Evolutionary conservation across 2,113 vertebrate genomes (phyloP).

Genomic region (Morone saxatilis): DNA sequence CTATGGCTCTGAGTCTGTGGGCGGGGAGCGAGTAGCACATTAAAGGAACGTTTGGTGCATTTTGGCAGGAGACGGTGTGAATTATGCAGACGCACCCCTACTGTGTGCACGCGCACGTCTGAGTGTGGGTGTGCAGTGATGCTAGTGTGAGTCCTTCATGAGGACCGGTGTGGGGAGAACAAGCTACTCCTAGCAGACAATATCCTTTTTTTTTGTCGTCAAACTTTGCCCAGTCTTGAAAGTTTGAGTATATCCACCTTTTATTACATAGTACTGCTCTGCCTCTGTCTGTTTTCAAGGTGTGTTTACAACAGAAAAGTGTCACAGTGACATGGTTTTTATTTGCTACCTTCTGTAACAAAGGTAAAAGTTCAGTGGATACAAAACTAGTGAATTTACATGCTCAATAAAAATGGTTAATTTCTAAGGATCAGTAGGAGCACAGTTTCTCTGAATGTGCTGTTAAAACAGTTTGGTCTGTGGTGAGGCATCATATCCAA

Average conservation of each 20-base stretch:
- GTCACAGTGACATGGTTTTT: background rate
- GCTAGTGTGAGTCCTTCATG: conserved; percentile 45
- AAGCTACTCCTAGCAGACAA: conserved; percentile 36
- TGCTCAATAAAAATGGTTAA: background rate
- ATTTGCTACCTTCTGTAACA: background rate
- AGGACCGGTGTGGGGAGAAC: conserved; percentile 32
- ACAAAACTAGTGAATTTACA: background rate
- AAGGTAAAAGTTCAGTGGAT: background rate
- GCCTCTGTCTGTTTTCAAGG: background rate
- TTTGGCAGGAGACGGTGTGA: conserved; percentile 77
- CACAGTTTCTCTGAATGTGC: background rate
- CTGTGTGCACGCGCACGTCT: conserved; percentile 42
- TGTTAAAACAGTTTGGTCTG: conserved; percentile 5
- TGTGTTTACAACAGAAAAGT: conserved; percentile 14
- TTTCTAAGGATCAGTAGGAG: background rate
- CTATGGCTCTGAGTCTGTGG: conserved; percentile 66
- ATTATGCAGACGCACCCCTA: conserved; percentile 76
- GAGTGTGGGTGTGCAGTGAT: conserved; percentile 45
- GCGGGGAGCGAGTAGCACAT: conserved; percentile 69
- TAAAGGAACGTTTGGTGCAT: conserved; percentile 72
- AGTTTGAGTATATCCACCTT: conserved; percentile 1
- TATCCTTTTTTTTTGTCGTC: conserved; percentile 4
- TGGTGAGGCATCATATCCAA: background rate
- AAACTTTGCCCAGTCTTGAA: background rate
- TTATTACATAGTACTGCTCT: background rate